Evolutionary conservation across 2,888 invertebrate genomes (phyloP).

Genomic region (Chelonus formosanus): DNA sequence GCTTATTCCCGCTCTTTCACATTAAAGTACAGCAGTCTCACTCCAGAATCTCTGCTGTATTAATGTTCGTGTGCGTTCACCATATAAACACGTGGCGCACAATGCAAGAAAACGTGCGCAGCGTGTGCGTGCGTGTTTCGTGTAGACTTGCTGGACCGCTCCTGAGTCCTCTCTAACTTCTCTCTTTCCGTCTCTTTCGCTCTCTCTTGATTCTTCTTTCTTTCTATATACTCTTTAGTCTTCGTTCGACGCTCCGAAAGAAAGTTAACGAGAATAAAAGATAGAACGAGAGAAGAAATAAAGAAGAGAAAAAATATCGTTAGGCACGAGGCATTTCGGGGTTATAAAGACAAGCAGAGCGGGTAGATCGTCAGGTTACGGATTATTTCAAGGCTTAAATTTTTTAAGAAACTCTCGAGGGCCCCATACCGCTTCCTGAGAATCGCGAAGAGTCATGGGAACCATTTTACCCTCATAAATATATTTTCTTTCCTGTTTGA

Average conservation of each 20-base stretch:
- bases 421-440: slow-evolving; percentile 29
- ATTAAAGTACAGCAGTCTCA: slow-evolving; percentile 14
- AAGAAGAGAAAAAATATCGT: not conserved
- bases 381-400: slow-evolving; percentile 17
- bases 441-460: slow-evolving; percentile 15
- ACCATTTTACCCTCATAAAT: slow-evolving; percentile 17
- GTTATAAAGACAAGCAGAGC: slow-evolving; percentile 4
- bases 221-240: not conserved
- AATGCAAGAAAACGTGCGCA: slow-evolving; percentile 27
- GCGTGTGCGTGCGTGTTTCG: slow-evolving; percentile 9
- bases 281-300: not conserved
- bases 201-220: slow-evolving; percentile 10
- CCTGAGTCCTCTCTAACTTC: slow-evolving; percentile 16
- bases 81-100: slow-evolving; percentile 28
- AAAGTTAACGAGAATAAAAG: not conserved
- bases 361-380: slow-evolving; percentile 3
- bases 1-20: not conserved
- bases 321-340: not conserved
- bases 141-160: slow-evolving; percentile 32
- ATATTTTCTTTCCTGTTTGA: slow-evolving; percentile 7
- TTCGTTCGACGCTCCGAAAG: not conserved
- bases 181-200: slow-evolving; percentile 1
- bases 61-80: slow-evolving; percentile 22
- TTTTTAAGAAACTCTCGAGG: slow-evolving; percentile 9
- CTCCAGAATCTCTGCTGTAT: slow-evolving; percentile 8